Base-by-base conservation (phyloP, 1,140 invertebrate genomes). In the Phocides pigmalion region DNA sequence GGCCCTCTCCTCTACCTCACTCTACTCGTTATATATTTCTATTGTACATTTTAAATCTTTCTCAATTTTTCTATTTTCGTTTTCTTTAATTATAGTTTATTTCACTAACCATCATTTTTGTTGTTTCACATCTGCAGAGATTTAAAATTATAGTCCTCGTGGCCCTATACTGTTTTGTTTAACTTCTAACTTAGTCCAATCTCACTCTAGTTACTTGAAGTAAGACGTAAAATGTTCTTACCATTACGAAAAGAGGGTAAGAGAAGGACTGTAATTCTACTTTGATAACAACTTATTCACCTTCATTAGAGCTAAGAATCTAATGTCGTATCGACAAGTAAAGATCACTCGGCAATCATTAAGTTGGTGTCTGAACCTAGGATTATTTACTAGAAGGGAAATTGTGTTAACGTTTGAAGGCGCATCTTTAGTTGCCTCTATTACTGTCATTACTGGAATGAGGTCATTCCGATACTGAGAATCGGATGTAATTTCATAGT, bases 381-480 rank as follows among this genome's bases (percentile, higher is more conserved):
- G 16, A 44, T 58, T 58, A 61, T 61, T 61, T 61, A 37, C 20
- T 61, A 44, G 42, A 37, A 59, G 28, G 56, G 19, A 59, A 59
- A 59, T 37, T 53, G 50, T 47, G 42, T 47, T 20, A 32, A 19
- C 56, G 42, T 35, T 47, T 59, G 16, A 41, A 28, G 25, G 41
- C 25, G 41, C 54, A 59, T 59, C 54, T 59, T 32, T 58, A 58
- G 53, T 25, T 58, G 53, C 15, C 28, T 9, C 22, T 46, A 58
- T 56, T 56, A 25, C 53, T 56, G 53, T 56, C 53, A 56, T 56
- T 42, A 56, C 11, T 44, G 41, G 8, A 58, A 32, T 42, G 20
- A 12, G 54, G 54, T 58, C 39, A 15, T 58, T 19, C 17, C 22
- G 41, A 46, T 46, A 46, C 54, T 59, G 14, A 59, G 22, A 59